Evolutionary conservation across 2,113 vertebrate genomes (phyloP).

Genomic region (Hystrix brachyura): DNA sequence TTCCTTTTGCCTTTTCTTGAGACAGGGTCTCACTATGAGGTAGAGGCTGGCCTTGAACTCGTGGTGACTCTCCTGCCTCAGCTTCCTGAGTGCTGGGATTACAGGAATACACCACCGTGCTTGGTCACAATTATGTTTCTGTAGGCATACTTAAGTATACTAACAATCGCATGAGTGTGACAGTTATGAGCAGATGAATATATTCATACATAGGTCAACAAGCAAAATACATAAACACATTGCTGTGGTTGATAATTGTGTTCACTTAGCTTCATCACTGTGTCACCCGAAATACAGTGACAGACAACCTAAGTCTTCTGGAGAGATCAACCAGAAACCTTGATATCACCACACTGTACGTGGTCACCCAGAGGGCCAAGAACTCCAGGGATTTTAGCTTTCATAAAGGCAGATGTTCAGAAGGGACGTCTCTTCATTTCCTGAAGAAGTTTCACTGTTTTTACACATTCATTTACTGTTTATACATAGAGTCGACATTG

Average conservation of each 20-base stretch:
- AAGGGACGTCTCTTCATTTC: not conserved
- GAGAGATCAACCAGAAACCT: not conserved
- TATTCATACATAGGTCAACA: not conserved
- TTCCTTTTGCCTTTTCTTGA: not conserved
- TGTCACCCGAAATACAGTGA: not conserved
- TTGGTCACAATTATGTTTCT: not conserved
- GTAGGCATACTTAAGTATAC: not conserved
- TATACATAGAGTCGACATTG: not conserved
- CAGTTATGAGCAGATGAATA: not conserved
- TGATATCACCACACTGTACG: not conserved
- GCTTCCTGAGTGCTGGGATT: not conserved
- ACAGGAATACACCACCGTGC: not conserved
- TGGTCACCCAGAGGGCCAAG: not conserved
- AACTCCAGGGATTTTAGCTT: not conserved
- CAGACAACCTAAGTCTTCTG: not conserved
- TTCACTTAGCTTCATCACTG: not conserved
- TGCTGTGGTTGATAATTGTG: not conserved
- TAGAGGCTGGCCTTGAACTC: not conserved
- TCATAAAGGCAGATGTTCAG: not conserved
- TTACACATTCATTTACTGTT: not conserved
- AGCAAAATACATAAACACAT: not conserved
- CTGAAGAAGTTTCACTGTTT: not conserved
- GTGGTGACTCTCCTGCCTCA: not conserved
- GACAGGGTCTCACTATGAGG: not conserved
- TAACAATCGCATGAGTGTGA: not conserved